Evolutionary conservation across 1,140 invertebrate species (phyloP).

Genomic region (Solenopsis fugax): DNA sequence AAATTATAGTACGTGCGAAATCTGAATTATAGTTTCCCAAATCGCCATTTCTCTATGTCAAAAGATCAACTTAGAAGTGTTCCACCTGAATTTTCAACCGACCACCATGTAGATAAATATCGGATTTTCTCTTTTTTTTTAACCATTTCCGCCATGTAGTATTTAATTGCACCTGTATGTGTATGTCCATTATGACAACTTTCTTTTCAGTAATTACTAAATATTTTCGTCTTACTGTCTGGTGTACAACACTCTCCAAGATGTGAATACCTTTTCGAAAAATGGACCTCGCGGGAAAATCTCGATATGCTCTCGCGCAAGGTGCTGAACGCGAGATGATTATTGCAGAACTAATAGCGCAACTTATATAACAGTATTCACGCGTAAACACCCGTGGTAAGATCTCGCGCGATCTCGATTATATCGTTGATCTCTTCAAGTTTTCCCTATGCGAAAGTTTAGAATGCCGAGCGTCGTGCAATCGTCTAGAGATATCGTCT

Average conservation of each 20-base stretch:
- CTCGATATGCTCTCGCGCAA: neutral
- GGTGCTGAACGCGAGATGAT: constrained; percentile 16
- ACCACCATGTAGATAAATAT: neutral
- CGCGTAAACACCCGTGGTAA: constrained; percentile 4
- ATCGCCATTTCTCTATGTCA: constrained; percentile 11
- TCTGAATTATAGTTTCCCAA: constrained; percentile 32
- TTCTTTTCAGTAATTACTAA: neutral
- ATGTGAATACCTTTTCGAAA: constrained; percentile 10
- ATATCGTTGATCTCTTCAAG: constrained; percentile 41
- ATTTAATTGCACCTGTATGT: neutral
- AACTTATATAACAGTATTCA: constrained; percentile 22
- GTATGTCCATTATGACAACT: constrained; percentile 7
- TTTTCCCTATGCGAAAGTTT: constrained; percentile 18
- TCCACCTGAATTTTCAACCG: neutral
- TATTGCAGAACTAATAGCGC: constrained; percentile 27
- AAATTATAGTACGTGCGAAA: constrained; percentile 28
- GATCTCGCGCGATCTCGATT: constrained; percentile 37
- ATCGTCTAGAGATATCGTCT: neutral
- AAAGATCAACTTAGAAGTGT: neutral
- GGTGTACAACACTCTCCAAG: neutral
- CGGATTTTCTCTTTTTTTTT: neutral
- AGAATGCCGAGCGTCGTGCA: neutral
- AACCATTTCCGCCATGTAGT: neutral
- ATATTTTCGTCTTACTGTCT: neutral
- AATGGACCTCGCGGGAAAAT: neutral